Conservation (phyloP, 2,888 invertebrate genomes). For the Argynnis bischoffii region DNA sequence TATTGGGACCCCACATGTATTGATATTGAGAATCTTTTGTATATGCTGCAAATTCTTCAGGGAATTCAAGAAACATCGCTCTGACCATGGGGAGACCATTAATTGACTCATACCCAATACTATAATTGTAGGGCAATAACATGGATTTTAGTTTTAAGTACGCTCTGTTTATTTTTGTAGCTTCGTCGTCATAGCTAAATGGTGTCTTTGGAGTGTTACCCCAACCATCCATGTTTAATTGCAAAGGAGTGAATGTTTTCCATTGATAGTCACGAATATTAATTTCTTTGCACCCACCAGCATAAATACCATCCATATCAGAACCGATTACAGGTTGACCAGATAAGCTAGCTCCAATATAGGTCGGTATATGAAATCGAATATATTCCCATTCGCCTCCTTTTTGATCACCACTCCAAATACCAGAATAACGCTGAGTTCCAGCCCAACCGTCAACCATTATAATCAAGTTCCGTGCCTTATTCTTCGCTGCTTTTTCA, state of each 20-base stretch:
- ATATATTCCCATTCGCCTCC: slow-evolving; percentile 78
- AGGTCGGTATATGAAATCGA: slow-evolving; percentile 74
- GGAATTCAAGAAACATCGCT: slow-evolving; percentile 73
- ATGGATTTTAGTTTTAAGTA: slow-evolving; percentile 73
- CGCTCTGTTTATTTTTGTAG: slow-evolving; percentile 65
- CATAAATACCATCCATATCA: slow-evolving; percentile 75
- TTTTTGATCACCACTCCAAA: slow-evolving; percentile 74
- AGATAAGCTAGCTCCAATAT: slow-evolving; percentile 71
- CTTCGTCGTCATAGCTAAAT: slow-evolving; percentile 63
- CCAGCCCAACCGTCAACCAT: slow-evolving; percentile 78
- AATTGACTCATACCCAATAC: slow-evolving; percentile 61
- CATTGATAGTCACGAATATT: slow-evolving; percentile 74
- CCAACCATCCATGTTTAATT: slow-evolving; percentile 78
- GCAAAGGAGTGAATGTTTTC: slow-evolving; percentile 74
- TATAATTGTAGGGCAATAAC: slow-evolving; percentile 73
- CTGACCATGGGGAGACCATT: slow-evolving; percentile 69
- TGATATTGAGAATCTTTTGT: slow-evolving; percentile 73
- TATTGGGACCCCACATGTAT: slow-evolving; percentile 74
- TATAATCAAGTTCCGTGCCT: slow-evolving; percentile 62
- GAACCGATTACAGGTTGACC: slow-evolving; percentile 71
- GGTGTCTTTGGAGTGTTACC: slow-evolving; percentile 67
- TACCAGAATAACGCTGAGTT: slow-evolving; percentile 68
- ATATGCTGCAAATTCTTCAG: slow-evolving; percentile 55
- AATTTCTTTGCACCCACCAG: slow-evolving; percentile 59
- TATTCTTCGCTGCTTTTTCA: slow-evolving; percentile 49